These are phyloP conservation scores for Formica exsecta DNA, from an alignment of 1,140 invertebrate genomes.

Conservation along the genomic window DNA sequence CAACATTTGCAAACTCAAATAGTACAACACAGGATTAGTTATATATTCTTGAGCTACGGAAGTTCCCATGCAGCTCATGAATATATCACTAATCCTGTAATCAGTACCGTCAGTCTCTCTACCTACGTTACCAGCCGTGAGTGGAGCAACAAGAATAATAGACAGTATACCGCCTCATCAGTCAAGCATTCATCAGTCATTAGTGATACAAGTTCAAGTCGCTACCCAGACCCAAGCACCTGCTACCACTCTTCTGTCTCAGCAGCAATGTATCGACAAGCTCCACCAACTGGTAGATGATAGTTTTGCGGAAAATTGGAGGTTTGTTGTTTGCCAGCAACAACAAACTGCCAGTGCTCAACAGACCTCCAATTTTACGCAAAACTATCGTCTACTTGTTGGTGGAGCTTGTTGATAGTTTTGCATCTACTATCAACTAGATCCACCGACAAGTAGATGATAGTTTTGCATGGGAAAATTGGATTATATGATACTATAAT, in stretches of 20 bases:
- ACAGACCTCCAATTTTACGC: slow-evolving; percentile 83
- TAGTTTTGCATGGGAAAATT: no score
- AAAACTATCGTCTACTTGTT: slow-evolving; percentile 79
- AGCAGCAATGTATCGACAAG: no score
- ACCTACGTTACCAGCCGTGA: slow-evolving; percentile 80
- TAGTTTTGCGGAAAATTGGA: no score
- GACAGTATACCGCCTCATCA: slow-evolving; percentile 78
- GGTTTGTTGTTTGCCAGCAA: slow-evolving; percentile 69
- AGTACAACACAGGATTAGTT: slow-evolving; percentile 63
- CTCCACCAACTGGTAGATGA: no score
- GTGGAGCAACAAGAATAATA: slow-evolving; percentile 69
- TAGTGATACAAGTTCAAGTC: slow-evolving; percentile 86
- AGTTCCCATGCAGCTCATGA: slow-evolving; percentile 80
- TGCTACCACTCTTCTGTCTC: slow-evolving; percentile 71
- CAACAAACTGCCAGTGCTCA: slow-evolving; percentile 79
- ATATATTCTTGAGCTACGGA: background rate
- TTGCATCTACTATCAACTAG: no score
- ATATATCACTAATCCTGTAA: slow-evolving; percentile 87
- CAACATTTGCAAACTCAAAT: slow-evolving; percentile 77
- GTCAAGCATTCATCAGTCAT: slow-evolving; percentile 53
- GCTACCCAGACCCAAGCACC: slow-evolving; percentile 88
- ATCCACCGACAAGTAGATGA: no score
- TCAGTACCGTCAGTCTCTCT: slow-evolving; percentile 80
- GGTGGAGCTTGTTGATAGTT: no score
- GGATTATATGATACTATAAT: no score